Conservation (phyloP, 2,113 vertebrate species). For the Agelaius tricolor region DNA sequence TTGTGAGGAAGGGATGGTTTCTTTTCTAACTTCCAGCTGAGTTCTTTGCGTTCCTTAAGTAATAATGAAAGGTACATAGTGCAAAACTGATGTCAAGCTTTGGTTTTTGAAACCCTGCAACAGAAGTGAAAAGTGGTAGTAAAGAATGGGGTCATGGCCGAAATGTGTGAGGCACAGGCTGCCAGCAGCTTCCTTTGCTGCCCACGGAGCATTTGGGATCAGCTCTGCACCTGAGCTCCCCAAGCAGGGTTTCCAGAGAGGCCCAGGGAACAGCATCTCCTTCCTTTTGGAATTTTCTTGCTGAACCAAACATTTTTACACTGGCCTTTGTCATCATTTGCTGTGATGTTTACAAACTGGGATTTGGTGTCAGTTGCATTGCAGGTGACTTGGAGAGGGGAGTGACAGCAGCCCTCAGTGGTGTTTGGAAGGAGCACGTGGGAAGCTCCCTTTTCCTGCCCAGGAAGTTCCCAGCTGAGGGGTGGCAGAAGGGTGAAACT, state of each 20-base stretch:
- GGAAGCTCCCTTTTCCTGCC: not conserved
- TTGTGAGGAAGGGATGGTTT: not conserved
- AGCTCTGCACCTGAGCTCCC: not conserved
- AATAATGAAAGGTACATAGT: not conserved
- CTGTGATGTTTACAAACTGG: not conserved
- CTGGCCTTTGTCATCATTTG: not conserved
- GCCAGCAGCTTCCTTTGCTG: conserved; percentile 45
- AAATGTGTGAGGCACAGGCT: conserved; percentile 45
- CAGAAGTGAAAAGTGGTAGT: conserved; percentile 39
- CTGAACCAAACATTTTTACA: not conserved
- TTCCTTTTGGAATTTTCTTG: not conserved
- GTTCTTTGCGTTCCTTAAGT: not conserved
- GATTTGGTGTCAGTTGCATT: not conserved
- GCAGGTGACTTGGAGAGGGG: not conserved
- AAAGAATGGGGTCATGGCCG: conserved; percentile 46
- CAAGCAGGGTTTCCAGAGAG: not conserved
- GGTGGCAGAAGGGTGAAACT: not conserved
- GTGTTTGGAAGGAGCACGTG: not conserved
- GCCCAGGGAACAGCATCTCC: not conserved
- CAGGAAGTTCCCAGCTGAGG: not conserved
- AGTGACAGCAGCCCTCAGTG: not conserved
- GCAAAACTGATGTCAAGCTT: not conserved
- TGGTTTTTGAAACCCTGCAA: not conserved
- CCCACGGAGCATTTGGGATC: conserved; percentile 29
- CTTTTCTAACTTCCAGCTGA: not conserved